These are phyloP conservation scores for Penaeus chinensis DNA, from an alignment of 1,140 invertebrate species.

Conservation along the genomic window DNA sequence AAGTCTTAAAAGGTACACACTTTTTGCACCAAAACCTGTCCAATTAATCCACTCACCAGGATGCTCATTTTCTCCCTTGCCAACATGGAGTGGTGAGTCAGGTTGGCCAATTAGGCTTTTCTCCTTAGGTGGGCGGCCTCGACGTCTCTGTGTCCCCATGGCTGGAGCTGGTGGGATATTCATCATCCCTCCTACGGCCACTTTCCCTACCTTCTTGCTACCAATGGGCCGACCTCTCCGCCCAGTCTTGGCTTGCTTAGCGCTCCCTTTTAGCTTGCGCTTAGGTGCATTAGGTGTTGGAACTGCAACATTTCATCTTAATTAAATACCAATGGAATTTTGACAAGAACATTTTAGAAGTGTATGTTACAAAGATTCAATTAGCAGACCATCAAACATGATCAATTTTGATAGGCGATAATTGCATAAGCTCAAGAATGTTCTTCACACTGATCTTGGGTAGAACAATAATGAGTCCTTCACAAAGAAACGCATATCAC, in stretches of 20 bases:
- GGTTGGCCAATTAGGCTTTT: background rate
- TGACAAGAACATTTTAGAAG: too few species aligned
- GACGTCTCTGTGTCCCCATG: conserved; percentile 26
- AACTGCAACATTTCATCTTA: too few species aligned
- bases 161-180: background rate
- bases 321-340: too few species aligned
- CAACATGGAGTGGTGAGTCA: background rate
- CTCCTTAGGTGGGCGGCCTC: conserved; percentile 44
- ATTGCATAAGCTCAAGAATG: too few species aligned
- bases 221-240: conserved; percentile 42
- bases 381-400: too few species aligned
- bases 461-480: background rate
- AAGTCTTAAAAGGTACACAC: too few species aligned
- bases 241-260: conserved; percentile 36
- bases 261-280: conserved; percentile 41
- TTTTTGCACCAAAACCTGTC: background rate
- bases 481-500: too few species aligned
- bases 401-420: too few species aligned
- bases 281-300: conserved; percentile 41
- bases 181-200: background rate
- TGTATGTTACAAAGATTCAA: too few species aligned
- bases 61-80: conserved; percentile 22
- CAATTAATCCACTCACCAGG: background rate
- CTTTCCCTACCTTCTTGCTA: conserved; percentile 40
- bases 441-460: too few species aligned